These are phyloP conservation scores for Gallinago paraguaiae DNA, from an alignment of 2,113 vertebrate species.

Conservation along the genomic window DNA sequence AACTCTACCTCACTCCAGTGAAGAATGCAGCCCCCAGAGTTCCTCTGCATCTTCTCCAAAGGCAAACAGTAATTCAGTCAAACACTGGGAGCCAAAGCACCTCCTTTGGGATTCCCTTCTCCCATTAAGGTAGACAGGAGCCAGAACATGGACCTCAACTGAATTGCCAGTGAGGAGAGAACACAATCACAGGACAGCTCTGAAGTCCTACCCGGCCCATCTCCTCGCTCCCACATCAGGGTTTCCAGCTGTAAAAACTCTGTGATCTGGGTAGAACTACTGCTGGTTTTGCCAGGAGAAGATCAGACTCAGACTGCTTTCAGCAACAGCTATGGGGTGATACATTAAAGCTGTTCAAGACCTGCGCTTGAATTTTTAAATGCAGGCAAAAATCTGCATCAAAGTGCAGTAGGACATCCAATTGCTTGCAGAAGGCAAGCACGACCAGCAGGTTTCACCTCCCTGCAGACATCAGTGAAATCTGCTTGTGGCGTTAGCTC, in stretches of 20 bases:
- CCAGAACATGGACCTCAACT: neutral
- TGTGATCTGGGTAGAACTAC: neutral
- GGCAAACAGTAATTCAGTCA: neutral
- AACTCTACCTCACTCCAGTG: constrained; percentile 14
- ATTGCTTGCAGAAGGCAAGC: neutral
- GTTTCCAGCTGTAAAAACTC: neutral
- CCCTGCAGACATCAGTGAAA: neutral
- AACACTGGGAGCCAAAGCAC: neutral
- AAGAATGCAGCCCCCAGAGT: constrained; percentile 28
- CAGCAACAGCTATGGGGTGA: neutral
- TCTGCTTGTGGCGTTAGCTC: constrained; percentile 10
- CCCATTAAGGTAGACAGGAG: neutral
- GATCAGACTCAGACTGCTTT: neutral
- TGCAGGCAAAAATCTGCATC: constrained; percentile 17
- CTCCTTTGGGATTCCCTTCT: neutral
- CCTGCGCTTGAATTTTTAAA: neutral
- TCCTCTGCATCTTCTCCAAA: neutral
- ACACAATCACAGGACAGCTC: neutral
- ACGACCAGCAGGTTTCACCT: neutral
- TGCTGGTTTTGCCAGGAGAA: constrained; percentile 29
- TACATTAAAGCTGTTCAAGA: neutral
- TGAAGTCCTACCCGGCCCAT: neutral
- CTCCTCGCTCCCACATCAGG: neutral
- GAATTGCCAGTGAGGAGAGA: neutral
- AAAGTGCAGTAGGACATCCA: neutral